Evolutionary conservation across 2,888 invertebrate genomes (phyloP).

Genomic region (Antheraea assamensis): DNA sequence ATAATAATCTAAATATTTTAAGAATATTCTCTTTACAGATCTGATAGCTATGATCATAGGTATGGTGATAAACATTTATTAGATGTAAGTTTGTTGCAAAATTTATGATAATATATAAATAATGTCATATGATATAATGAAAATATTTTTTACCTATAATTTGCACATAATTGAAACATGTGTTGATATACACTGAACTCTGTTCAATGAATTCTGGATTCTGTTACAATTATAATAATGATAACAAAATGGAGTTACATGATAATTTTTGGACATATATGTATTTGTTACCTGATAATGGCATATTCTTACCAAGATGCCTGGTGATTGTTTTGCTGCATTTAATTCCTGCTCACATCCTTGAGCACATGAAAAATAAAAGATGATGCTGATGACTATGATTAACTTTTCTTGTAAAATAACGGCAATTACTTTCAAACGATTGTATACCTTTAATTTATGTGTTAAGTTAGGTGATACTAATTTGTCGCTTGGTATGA

Average conservation of each 20-base stretch:
- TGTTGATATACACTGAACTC: not conserved
- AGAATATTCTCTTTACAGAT: conserved; percentile 67
- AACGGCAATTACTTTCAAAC: not conserved
- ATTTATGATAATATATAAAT: not conserved
- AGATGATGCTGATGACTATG: not conserved
- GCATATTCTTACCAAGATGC: not conserved
- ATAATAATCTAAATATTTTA: conserved; percentile 53
- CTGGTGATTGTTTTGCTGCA: not conserved
- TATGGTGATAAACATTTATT: conserved; percentile 66
- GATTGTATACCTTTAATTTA: not conserved
- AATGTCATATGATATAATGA: not conserved
- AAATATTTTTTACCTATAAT: not conserved
- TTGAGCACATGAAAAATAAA: not conserved
- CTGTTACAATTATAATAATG: not conserved
- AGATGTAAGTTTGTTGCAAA: conserved; percentile 68
- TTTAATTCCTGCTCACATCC: not conserved
- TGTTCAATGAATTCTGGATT: too few relatives aligned
- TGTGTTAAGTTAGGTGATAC: not conserved
- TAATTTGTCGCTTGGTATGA: not conserved
- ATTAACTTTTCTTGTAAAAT: not conserved
- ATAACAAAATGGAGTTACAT: not conserved
- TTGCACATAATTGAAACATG: not conserved
- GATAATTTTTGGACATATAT: not conserved
- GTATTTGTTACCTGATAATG: not conserved
- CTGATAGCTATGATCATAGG: conserved; percentile 58